A percentile compares a stretch with the other conserved stretches of the same genome.
Conservation (phyloP, 2,888 invertebrate genomes). For the Cerastis leucographa region DNA sequence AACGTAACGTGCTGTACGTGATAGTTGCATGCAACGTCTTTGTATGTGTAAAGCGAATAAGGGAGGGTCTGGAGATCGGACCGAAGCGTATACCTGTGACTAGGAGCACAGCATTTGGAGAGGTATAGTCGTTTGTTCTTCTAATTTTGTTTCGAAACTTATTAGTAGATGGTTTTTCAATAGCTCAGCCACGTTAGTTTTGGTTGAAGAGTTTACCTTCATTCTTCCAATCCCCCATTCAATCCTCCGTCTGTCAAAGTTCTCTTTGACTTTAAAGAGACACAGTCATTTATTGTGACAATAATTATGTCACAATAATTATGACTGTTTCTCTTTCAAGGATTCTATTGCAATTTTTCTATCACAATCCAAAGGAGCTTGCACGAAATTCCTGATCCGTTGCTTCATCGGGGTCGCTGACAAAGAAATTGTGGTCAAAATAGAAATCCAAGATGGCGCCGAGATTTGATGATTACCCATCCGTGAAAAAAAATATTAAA, state of each 20-base stretch:
- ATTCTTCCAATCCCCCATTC: background rate
- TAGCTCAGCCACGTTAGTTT: background rate
- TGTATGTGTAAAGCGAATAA: slow-evolving; percentile 14
- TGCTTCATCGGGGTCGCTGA: background rate
- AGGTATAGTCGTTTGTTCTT: background rate
- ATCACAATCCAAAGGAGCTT: background rate
- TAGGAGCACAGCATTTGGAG: background rate
- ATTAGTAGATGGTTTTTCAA: background rate
- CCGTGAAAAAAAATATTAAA: too few species aligned
- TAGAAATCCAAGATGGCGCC: too few species aligned
- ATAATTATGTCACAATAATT: too few species aligned
- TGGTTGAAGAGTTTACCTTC: background rate
- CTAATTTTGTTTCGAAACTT: background rate
- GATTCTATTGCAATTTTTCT: background rate
- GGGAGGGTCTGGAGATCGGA: background rate
- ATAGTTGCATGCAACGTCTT: slow-evolving; percentile 19
- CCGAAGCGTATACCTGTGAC: slow-evolving; percentile 23
- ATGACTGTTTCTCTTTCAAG: too few species aligned
- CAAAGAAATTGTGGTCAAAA: too few species aligned
- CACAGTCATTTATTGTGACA: background rate
- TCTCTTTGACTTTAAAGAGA: background rate
- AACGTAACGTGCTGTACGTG: slow-evolving; percentile 47
- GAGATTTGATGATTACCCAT: too few species aligned
- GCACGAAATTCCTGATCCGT: background rate
- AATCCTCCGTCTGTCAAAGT: background rate